Evolutionary conservation across 1,140 invertebrate species (phyloP).

Genomic region (Nylanderia fulva): DNA sequence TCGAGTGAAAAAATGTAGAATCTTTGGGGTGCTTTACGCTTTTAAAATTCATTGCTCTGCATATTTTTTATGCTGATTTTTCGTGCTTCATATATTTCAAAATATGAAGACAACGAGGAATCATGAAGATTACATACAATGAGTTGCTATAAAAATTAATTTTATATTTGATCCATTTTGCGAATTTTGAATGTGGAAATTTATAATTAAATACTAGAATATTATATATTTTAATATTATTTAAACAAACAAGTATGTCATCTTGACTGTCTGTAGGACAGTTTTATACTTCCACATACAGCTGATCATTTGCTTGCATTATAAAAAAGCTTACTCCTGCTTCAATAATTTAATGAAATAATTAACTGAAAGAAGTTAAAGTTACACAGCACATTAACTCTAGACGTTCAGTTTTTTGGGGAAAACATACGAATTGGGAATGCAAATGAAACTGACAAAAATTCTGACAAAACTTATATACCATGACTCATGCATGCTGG

Average conservation of each 20-base stretch:
- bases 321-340: slow-evolving; percentile 66
- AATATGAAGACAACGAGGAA: slow-evolving; percentile 13
- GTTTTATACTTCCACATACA: slow-evolving; percentile 60
- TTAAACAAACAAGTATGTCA: background rate
- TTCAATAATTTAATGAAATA: slow-evolving; percentile 66
- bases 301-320: slow-evolving; percentile 62
- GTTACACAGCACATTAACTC: slow-evolving; percentile 67
- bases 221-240: background rate
- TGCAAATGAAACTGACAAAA: slow-evolving; percentile 33
- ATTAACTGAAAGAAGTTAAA: slow-evolving; percentile 59
- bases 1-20: slow-evolving; percentile 64
- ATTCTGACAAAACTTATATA: slow-evolving; percentile 43
- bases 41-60: slow-evolving; percentile 42
- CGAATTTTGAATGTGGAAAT: slow-evolving; percentile 63
- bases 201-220: slow-evolving; percentile 18
- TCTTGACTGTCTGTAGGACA: background rate
- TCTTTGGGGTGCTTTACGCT: slow-evolving; percentile 63
- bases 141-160: slow-evolving; percentile 31
- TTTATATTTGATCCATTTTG: slow-evolving; percentile 52
- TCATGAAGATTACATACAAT: slow-evolving; percentile 42
- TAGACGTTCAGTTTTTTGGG: slow-evolving; percentile 68
- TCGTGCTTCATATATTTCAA: slow-evolving; percentile 32
- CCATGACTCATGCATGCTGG: slow-evolving; percentile 66
- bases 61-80: slow-evolving; percentile 45
- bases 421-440: slow-evolving; percentile 54